Base-by-base conservation (phyloP, 2,113 vertebrate genomes). In the Meriones unguiculatus region DNA sequence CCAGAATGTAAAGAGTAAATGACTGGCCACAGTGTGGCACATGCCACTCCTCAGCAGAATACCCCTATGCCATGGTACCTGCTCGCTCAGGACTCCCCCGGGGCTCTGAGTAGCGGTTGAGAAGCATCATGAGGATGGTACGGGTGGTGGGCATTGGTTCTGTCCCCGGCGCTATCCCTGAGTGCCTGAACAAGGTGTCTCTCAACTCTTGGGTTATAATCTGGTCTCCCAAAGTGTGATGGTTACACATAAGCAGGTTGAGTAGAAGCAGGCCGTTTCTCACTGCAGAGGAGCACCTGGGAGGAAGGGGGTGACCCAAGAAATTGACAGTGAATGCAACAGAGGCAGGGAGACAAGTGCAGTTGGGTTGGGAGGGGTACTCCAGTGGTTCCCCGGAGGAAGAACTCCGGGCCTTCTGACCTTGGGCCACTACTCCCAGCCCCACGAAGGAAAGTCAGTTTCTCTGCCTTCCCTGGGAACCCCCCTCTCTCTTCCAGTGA, bases 211-310 rank as follows among this genome's bases (percentile, higher is more conserved):
- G 99, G 59, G 98, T 98, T 62, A 98, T 98, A 97, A 99, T 98
- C 98, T 99, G 99, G 97, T 99, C 99, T 0, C 99, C 99, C 97
- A 99, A 98, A 69, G 98, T 99, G 96, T 99, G 99, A 91, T 99
- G 99, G 96, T 98, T 98, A 2, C 99, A 99, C 76, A 99, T 98
- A 95, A 99, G 99, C 98, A 99, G 98, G 97, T 98, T 99, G 98
- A 99, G 97, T 64, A 99, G 98, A 76, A 99, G 98, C 73, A 99
- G 98, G 8, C 99, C 99, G 5, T 99, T 99, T 70, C 97, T 98
- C 93, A 99, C 99, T 0, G 99, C 99, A 1, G 98, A 98, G 28
- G 97, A 97, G 87, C 99, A 99, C 97, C 99, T 99, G 95, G 93
- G 54, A 54, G 67, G 78, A 59, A 46, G 88, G 41, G 95, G 90